Evolutionary conservation across 1,140 invertebrate genomes (phyloP).

Genomic region (Hypothenemus hampei): DNA sequence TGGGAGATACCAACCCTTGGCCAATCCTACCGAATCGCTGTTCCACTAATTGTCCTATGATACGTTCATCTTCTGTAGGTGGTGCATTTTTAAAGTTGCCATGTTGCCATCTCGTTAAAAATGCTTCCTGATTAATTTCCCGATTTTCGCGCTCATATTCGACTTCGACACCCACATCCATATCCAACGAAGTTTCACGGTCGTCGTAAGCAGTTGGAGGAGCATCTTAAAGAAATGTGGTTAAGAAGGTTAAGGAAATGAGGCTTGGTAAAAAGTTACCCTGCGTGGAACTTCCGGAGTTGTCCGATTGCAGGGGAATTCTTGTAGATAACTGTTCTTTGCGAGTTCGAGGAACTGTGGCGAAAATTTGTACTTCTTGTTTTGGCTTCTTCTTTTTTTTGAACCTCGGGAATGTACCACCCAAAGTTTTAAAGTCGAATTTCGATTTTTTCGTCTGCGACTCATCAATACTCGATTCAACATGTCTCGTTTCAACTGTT

Average conservation of each 20-base stretch:
- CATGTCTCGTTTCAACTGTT: slow-evolving; percentile 41
- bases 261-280: too few relatives aligned
- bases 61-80: slow-evolving; percentile 2
- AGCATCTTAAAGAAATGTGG: too few relatives aligned
- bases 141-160: background rate
- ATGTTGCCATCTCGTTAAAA: slow-evolving; percentile 38
- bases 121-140: slow-evolving; percentile 7
- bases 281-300: too few relatives aligned
- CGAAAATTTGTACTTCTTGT: slow-evolving; percentile 41
- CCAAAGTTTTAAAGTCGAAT: slow-evolving; percentile 63
- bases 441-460: slow-evolving; percentile 32
- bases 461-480: slow-evolving; percentile 46
- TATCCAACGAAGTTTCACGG: too few relatives aligned
- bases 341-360: slow-evolving; percentile 50
- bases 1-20: slow-evolving; percentile 28
- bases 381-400: slow-evolving; percentile 52
- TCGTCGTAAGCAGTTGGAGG: too few relatives aligned
- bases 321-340: too few relatives aligned
- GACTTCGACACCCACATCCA: background rate
- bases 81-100: slow-evolving; percentile 43
- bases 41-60: slow-evolving; percentile 20
- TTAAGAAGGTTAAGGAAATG: too few relatives aligned
- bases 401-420: slow-evolving; percentile 63
- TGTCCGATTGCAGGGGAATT: too few relatives aligned
- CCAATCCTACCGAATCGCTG: slow-evolving; percentile 30